Evolutionary conservation across 1,140 invertebrate genomes (phyloP), one percentile per base, ranked within the genome.

Genomic region (Dendrolimus kikuchii): DNA sequence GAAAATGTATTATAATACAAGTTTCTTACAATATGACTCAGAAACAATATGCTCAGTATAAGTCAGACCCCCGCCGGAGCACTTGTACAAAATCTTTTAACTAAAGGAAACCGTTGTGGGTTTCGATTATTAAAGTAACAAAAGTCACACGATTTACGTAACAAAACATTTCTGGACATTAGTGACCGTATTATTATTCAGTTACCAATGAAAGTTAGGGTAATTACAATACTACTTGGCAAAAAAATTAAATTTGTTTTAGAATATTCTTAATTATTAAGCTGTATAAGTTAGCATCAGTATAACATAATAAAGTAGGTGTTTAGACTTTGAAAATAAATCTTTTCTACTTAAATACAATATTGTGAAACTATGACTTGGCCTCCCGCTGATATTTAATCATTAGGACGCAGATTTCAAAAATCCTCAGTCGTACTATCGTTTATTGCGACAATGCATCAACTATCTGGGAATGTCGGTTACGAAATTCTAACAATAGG

Each of bases 401-500:
- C 77, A 84, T 84, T 83, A 84, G 74, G 72, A 71, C 53, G 71
- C 54, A 66, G 51, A 75, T 80, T 74, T 71, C 51, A 74, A 71
- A 73, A 60, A 69, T 68, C 59, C 63, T 60, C 60, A 47, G 56
- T 64, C 59, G 68, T 64, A 64, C 69, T 64, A 76, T 81, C 73
- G 65, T 78, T 81, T 81, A 77, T 76, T 64, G 66, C 57, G 53
- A 84, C 74, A 84, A 84, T 73, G 63, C 74, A 50, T 62, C 59
- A 52, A 62, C 67, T 69, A 84, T 81, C 80, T 84, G 83, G 75
- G 83, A 86, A 86, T 76, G 75, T 84, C 80, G 72, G 81, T 81
- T 83, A 83, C 68, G 72, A 77, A 68, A 53, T 44, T 59, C 61
- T 66, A 65, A 84, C 75, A 86, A 86, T 80, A 74, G 81, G 74